A percentile compares a stretch with the other conserved stretches of the same genome.
These are phyloP conservation scores for Biston betularia DNA, from an alignment of 2,888 invertebrate species.

Conservation along the genomic window DNA sequence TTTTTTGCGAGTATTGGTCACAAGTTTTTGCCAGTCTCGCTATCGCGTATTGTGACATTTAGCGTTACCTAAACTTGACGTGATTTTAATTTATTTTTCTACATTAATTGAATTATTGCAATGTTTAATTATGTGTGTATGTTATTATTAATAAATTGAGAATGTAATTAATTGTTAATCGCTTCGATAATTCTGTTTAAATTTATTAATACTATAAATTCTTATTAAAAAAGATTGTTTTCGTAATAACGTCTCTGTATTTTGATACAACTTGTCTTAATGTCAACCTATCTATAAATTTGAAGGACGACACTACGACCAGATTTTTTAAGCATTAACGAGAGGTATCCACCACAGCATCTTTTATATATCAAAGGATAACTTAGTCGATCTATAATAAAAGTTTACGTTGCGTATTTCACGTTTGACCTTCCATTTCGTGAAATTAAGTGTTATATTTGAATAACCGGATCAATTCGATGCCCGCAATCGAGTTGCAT, in stretches of 20 bases:
- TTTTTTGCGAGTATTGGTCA: constrained; percentile 31
- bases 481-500: constrained; percentile 9
- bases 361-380: not conserved
- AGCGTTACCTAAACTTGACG: constrained; percentile 29
- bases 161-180: not conserved
- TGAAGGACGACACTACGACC: too few species aligned
- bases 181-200: not conserved
- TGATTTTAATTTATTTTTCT: constrained; percentile 21
- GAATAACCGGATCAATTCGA: constrained; percentile 49
- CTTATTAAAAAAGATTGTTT: not conserved
- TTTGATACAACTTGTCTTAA: too few species aligned
- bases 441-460: constrained; percentile 35
- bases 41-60: constrained; percentile 31
- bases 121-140: constrained; percentile 7
- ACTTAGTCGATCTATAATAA: not conserved
- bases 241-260: too few species aligned
- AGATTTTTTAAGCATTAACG: too few species aligned
- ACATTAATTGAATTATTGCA: constrained; percentile 18
- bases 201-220: not conserved
- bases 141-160: constrained; percentile 4
- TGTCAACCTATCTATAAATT: too few species aligned
- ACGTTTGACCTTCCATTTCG: constrained; percentile 54
- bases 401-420: constrained; percentile 33
- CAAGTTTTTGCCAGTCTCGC: constrained; percentile 26
- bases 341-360: not conserved